These are phyloP conservation scores for Corynorhinus townsendii DNA, from an alignment of 2,113 vertebrate species.

Conservation along the genomic window DNA sequence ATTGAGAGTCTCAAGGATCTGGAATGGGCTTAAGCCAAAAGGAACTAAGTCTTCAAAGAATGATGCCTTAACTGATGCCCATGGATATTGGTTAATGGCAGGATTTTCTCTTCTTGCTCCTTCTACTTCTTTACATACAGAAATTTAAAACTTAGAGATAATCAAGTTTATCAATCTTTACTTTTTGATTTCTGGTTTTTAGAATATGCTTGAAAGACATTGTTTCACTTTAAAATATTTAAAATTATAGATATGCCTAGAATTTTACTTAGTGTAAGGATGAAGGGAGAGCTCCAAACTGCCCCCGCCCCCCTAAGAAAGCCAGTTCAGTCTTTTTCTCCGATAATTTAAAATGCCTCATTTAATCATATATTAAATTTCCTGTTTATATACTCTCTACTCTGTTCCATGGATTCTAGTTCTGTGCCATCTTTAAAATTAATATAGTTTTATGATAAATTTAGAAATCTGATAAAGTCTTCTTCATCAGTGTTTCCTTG, in stretches of 20 bases:
- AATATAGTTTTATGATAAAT: not conserved
- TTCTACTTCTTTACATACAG: not conserved
- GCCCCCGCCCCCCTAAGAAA: not conserved
- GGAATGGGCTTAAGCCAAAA: not conserved
- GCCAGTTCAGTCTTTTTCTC: not conserved
- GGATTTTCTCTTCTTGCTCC: not conserved
- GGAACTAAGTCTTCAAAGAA: not conserved
- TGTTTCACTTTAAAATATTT: not conserved
- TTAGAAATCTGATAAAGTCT: not conserved
- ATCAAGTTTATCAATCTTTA: not conserved
- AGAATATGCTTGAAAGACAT: not conserved
- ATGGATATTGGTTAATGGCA: not conserved
- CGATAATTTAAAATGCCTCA: not conserved
- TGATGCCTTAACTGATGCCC: not conserved
- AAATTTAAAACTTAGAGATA: not conserved
- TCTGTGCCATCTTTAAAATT: not conserved
- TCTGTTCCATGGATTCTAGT: not conserved
- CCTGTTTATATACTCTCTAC: not conserved
- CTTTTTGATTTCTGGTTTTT: constrained; percentile 27
- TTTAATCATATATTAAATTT: not conserved
- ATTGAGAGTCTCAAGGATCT: not conserved
- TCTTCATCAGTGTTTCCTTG: not conserved
- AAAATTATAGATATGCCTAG: not conserved
- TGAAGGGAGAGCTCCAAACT: not conserved
- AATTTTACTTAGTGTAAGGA: not conserved